Evolutionary conservation across 1,140 invertebrate genomes (phyloP).

Genomic region (Spodoptera frugiperda): DNA sequence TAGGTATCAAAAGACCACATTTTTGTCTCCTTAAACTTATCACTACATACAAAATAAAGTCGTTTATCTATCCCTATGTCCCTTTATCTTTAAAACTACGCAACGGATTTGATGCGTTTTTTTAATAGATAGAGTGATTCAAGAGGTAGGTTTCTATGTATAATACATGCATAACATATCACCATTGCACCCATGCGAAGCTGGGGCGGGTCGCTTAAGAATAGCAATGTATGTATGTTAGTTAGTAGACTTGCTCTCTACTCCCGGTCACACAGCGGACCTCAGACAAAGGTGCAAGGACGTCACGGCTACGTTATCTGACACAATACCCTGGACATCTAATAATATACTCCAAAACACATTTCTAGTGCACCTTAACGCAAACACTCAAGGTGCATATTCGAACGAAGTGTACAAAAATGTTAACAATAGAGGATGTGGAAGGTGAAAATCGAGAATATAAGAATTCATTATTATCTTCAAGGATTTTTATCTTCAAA

Average conservation of each 20-base stretch:
- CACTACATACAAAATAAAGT: no score
- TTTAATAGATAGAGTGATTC: no score
- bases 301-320: slow-evolving; percentile 59
- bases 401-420: not conserved
- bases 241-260: slow-evolving; percentile 35
- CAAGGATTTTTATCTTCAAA: no score
- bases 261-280: slow-evolving; percentile 42
- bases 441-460: not conserved
- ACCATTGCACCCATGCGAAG: no score
- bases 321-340: slow-evolving; percentile 51
- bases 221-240: not conserved
- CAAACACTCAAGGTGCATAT: not conserved
- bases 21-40: no score
- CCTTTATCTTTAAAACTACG: no score
- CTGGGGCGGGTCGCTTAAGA: no score
- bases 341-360: not conserved
- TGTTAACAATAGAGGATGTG: not conserved
- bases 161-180: no score
- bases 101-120: no score
- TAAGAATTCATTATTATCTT: not conserved
- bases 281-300: slow-evolving; percentile 67
- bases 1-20: no score
- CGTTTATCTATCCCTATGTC: no score
- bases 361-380: not conserved
- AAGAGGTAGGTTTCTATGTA: no score